A percentile compares a stretch with the other conserved stretches of the same genome.
phyloP scores from a whole-genome alignment of 2,113 vertebrate species.

The Melanocharis versteri region DNA sequence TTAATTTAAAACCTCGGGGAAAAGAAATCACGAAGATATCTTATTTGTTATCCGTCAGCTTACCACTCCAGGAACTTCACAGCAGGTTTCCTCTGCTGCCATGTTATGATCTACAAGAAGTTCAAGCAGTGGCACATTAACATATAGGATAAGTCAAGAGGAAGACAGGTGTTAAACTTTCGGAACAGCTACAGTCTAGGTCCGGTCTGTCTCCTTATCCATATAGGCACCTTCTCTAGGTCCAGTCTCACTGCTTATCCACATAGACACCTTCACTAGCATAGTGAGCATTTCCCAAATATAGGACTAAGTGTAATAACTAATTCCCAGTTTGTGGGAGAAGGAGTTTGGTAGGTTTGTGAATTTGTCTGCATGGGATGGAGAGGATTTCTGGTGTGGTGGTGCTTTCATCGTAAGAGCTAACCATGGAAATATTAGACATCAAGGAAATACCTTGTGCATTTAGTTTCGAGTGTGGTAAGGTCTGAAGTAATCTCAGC shows the following conservation, averaged over 20 bases:
- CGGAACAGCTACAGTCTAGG: background rate
- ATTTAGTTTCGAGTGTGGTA: background rate
- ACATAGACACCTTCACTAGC: background rate
- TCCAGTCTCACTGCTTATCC: background rate
- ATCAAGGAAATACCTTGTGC: background rate
- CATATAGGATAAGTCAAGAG: background rate
- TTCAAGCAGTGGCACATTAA: background rate
- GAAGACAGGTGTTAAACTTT: background rate
- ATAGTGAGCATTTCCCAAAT: background rate
- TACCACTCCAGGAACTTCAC: background rate
- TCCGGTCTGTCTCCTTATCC: background rate
- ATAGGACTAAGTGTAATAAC: background rate
- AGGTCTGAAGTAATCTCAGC: background rate
- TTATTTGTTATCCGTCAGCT: background rate
- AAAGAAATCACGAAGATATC: background rate
- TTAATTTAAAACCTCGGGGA: background rate
- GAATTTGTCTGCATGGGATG: background rate
- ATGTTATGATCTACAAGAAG: background rate
- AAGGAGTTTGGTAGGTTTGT: background rate
- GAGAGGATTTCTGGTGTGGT: background rate
- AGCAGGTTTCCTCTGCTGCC: background rate
- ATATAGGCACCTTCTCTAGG: background rate
- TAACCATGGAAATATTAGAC: background rate
- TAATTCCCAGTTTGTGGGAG: background rate
- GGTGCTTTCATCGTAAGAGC: background rate